Percentiles rank a stretch among this genome's conserved stretches.
Evolutionary conservation across 2,888 invertebrate genomes (phyloP).

Genomic region (Agonopterix heracliana): DNA sequence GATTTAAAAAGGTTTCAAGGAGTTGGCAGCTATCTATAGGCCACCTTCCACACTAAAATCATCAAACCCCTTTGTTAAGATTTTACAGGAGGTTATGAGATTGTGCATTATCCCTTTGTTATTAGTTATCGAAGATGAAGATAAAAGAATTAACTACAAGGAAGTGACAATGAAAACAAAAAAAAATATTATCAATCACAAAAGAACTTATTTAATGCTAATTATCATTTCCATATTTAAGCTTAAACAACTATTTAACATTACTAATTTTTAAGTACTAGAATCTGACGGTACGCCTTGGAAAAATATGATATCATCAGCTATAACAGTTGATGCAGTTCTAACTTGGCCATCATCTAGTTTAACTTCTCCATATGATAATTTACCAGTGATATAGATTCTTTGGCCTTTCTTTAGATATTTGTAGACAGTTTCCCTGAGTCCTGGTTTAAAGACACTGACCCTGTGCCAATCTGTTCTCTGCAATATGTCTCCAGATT

Average conservation of each 20-base stretch:
- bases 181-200: too few species aligned
- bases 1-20: too few species aligned
- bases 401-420: conserved; percentile 91
- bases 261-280: not conserved
- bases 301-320: conserved; percentile 92
- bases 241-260: too few species aligned
- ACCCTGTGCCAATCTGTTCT: conserved; percentile 95
- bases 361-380: conserved; percentile 90
- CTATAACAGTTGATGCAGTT: conserved; percentile 87
- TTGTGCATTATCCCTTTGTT: too few species aligned
- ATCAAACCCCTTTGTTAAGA: too few species aligned
- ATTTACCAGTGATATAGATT: conserved; percentile 86
- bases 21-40: too few species aligned
- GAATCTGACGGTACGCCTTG: conserved; percentile 40
- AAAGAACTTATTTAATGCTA: too few species aligned
- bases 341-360: conserved; percentile 83
- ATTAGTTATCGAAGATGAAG: too few species aligned
- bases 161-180: too few species aligned
- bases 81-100: too few species aligned
- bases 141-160: too few species aligned
- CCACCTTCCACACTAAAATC: too few species aligned
- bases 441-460: conserved; percentile 88
- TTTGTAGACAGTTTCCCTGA: conserved; percentile 86
- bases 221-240: conserved; percentile 3
- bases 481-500: conserved; percentile 86